Percentiles rank a stretch among this genome's conserved stretches.
Conservation (phyloP, 2,888 invertebrate genomes). For the Leptopilina drosophilae region DNA sequence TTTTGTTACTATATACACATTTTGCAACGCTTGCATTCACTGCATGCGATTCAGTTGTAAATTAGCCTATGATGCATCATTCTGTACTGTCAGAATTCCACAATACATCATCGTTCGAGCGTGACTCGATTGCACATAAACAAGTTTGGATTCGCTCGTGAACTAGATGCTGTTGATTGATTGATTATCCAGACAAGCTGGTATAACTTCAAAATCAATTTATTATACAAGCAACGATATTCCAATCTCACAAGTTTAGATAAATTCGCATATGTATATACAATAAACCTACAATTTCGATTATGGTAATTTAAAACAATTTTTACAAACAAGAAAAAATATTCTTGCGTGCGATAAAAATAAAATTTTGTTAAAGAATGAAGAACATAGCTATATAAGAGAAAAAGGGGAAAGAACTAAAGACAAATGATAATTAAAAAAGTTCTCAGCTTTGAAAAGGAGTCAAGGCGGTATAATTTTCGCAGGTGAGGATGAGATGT, state of each 20-base stretch:
- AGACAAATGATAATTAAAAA: slow-evolving; percentile 17
- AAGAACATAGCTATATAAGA: not conserved
- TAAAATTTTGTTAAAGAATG: not conserved
- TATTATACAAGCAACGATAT: slow-evolving; percentile 52
- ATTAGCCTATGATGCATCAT: slow-evolving; percentile 58
- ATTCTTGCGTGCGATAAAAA: not conserved
- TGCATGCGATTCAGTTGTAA: slow-evolving; percentile 60
- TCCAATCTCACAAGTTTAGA: not conserved
- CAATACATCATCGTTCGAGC: slow-evolving; percentile 64
- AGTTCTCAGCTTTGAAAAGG: not conserved
- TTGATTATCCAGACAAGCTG: slow-evolving; percentile 59
- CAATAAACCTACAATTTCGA: too few species aligned
- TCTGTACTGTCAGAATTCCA: slow-evolving; percentile 54
- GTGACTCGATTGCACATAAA: slow-evolving; percentile 61
- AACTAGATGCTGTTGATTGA: slow-evolving; percentile 56
- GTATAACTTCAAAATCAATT: slow-evolving; percentile 57
- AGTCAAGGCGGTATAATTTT: slow-evolving; percentile 12
- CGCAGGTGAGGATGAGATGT: slow-evolving; percentile 10
- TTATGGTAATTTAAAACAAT: too few species aligned
- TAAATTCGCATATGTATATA: not conserved
- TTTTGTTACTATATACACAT: slow-evolving; percentile 31
- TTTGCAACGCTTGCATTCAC: slow-evolving; percentile 45
- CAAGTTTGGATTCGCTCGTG: slow-evolving; percentile 57
- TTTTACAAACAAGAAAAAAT: not conserved
- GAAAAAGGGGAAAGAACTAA: not conserved